A percentile compares a stretch with the other conserved stretches of the same genome.
Evolutionary conservation across 2,888 invertebrate genomes (phyloP).

Genomic region (Thalpophila matura): DNA sequence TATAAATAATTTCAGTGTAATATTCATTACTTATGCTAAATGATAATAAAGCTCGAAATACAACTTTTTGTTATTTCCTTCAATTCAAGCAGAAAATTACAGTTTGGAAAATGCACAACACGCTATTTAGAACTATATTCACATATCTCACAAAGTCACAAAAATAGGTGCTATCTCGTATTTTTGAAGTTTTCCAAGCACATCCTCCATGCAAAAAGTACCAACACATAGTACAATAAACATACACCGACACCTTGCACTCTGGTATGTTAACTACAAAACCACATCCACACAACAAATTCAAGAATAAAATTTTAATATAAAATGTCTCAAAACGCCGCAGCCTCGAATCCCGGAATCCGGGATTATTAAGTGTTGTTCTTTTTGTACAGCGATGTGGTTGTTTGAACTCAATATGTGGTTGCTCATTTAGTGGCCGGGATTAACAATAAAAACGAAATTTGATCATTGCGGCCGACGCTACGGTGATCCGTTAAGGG

Average conservation of each 20-base stretch:
- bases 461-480: slow-evolving; percentile 88
- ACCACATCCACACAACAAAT: slow-evolving; percentile 49
- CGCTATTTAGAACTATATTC: too few species aligned
- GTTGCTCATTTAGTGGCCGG: slow-evolving; percentile 84
- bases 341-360: slow-evolving; percentile 79
- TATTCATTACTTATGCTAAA: too few species aligned
- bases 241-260: slow-evolving; percentile 29
- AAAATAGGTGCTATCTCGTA: too few species aligned
- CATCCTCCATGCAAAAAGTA: slow-evolving; percentile 12
- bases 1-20: too few species aligned
- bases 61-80: too few species aligned
- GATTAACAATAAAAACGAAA: slow-evolving; percentile 91
- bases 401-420: slow-evolving; percentile 81
- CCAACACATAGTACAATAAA: slow-evolving; percentile 3
- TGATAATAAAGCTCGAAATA: too few species aligned
- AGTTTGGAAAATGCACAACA: too few species aligned
- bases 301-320: slow-evolving; percentile 66
- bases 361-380: slow-evolving; percentile 72
- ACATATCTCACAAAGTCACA: too few species aligned
- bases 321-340: slow-evolving; percentile 66
- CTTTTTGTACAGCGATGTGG: slow-evolving; percentile 73
- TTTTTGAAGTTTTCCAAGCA: background rate
- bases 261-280: slow-evolving; percentile 47
- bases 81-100: too few species aligned
- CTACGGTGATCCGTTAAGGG: slow-evolving; percentile 78